Conservation (phyloP, 2,888 invertebrate genomes). For the Trissolcus japonicus region DNA sequence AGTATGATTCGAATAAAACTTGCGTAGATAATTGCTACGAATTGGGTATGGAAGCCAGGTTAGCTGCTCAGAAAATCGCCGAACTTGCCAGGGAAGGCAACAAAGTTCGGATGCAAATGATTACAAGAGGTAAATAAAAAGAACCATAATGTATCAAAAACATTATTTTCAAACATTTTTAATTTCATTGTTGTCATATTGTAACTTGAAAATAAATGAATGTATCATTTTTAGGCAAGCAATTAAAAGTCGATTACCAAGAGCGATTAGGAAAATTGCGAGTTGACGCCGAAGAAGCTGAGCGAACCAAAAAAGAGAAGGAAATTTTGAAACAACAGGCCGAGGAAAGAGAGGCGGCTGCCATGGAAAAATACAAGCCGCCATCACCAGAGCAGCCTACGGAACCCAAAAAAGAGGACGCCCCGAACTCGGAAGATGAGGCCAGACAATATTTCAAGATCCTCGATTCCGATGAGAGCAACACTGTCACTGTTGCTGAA, state of each 20-base stretch:
- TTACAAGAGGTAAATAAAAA: slow-evolving; percentile 77
- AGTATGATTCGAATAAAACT: slow-evolving; percentile 81
- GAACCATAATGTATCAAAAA: not conserved
- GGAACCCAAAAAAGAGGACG: slow-evolving; percentile 79
- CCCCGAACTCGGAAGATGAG: slow-evolving; percentile 81
- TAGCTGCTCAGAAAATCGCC: slow-evolving; percentile 84
- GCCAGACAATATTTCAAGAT: slow-evolving; percentile 85
- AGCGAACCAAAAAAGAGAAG: slow-evolving; percentile 86
- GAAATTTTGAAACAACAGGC: slow-evolving; percentile 83
- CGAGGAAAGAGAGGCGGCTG: slow-evolving; percentile 85
- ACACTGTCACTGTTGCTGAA: slow-evolving; percentile 83
- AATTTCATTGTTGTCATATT: not conserved
- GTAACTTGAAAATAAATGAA: slow-evolving; percentile 3
- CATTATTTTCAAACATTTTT: not conserved
- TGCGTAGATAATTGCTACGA: slow-evolving; percentile 90
- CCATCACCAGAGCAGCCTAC: slow-evolving; percentile 78
- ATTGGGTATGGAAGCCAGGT: slow-evolving; percentile 85
- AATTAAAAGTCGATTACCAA: slow-evolving; percentile 85
- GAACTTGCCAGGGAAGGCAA: slow-evolving; percentile 88
- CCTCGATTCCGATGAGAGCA: slow-evolving; percentile 89
- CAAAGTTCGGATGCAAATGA: slow-evolving; percentile 84
- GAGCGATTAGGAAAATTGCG: slow-evolving; percentile 84
- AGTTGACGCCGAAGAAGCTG: slow-evolving; percentile 86
- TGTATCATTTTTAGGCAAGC: slow-evolving; percentile 78
- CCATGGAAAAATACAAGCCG: slow-evolving; percentile 86